Base-by-base conservation (phyloP, 2,888 invertebrate species). In the Nesidiocoris tenuis region DNA sequence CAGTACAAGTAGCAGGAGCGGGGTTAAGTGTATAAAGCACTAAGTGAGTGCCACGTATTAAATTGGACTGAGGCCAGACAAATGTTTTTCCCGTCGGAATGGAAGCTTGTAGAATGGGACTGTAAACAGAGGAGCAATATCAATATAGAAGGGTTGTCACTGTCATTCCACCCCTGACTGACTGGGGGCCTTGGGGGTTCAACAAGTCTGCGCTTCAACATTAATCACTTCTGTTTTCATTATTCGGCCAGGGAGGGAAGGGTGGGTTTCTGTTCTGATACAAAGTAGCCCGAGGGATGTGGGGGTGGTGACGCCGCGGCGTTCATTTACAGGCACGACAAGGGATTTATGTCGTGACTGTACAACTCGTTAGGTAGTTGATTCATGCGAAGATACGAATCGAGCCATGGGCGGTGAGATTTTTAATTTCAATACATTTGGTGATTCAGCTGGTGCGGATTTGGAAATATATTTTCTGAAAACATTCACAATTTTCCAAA, bases 201-300 rank as follows among this genome's bases (percentile, higher is more conserved):
- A 75, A 75, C 74, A 75, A 75, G 74, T 75, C 74, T 75, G 66
- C 65, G 66, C 66, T 59, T 57, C 65, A 25, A 75, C 77, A 77
- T 77, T 77, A 77, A 77, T 77, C 77, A 77, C 77, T 56, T 17
- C 24, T 63, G 67, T 74, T 77, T 77, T 77, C 77, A 77, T 77
- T 77, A 77, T 77, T 76, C 16, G 19, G 21, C 3, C 59, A 19
- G 59, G n/a, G 59, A 19, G 59, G 59, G n/a, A 19, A n/a, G 59
- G 64, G 23, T 16, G 23, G 64, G 19, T 17, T n/a, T 23, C 23
- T n/a, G 2, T 17, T 65, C 19, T 17, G 5, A 22, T 18, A 23
- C n/a, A 63, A 63, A 63, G 39, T 17, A 19, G 2, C 66, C 19
- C 18, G 67, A 17, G 55, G 67, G 67, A 7, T 59, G 16, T 16